These are phyloP conservation scores for Sesamia nonagrioides DNA, from an alignment of 1,140 invertebrate genomes.

Conservation along the genomic window DNA sequence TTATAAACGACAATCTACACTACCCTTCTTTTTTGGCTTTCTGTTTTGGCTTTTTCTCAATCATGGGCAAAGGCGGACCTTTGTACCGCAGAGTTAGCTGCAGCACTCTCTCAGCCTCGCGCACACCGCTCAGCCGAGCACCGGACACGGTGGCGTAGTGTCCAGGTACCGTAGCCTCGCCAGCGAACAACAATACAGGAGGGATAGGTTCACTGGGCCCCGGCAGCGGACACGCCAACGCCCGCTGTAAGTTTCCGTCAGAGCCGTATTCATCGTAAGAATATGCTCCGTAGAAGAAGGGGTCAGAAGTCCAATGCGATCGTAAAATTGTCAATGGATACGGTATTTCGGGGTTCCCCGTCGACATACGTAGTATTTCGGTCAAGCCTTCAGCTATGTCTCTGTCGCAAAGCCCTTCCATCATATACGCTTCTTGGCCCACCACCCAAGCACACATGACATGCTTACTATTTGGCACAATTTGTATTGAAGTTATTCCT, in stretches of 20 bases:
- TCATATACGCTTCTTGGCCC: conserved; percentile 90
- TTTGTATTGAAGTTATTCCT: conserved; percentile 88
- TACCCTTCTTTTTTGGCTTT: conserved; percentile 13
- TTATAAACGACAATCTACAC: background rate
- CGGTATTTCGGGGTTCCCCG: conserved; percentile 89
- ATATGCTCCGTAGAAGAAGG: conserved; percentile 90
- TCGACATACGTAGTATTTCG: conserved; percentile 88
- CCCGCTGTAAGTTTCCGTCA: conserved; percentile 88
- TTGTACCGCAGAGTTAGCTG: conserved; percentile 88
- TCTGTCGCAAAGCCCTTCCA: conserved; percentile 91
- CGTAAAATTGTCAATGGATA: conserved; percentile 89
- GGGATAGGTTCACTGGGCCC: conserved; percentile 85
- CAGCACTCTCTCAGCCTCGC: conserved; percentile 92
- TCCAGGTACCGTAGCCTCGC: conserved; percentile 92
- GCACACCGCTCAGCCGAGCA: conserved; percentile 88
- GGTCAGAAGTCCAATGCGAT: conserved; percentile 90
- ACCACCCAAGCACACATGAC: conserved; percentile 89
- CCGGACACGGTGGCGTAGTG: conserved; percentile 91
- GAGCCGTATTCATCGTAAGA: conserved; percentile 88
- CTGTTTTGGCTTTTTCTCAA: background rate
- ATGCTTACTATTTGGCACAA: conserved; percentile 89
- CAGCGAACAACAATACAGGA: conserved; percentile 91
- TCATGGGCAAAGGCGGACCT: conserved; percentile 86
- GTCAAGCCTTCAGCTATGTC: conserved; percentile 90
- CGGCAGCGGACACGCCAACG: conserved; percentile 89